Evolutionary conservation across 2,113 vertebrate species (phyloP).

Genomic region (Piprites chloris): DNA sequence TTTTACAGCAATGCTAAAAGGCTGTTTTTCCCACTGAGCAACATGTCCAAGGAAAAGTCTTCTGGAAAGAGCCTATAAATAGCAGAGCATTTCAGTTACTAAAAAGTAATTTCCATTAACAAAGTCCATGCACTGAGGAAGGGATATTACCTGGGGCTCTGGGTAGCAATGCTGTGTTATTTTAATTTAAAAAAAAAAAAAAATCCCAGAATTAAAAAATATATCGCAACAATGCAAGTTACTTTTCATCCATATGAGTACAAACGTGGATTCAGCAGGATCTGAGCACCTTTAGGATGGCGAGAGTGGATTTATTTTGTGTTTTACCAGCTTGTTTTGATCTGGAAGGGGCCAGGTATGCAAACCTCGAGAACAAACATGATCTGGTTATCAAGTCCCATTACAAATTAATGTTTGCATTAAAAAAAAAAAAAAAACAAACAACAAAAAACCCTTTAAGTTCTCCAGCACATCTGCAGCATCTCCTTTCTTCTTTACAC

Average conservation of each 20-base stretch:
- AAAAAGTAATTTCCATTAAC: background rate
- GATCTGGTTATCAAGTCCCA: background rate
- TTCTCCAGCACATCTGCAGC: background rate
- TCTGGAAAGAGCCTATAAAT: background rate
- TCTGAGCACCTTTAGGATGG: background rate
- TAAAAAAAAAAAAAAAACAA: background rate
- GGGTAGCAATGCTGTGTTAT: background rate
- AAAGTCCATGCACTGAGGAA: background rate
- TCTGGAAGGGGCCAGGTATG: background rate
- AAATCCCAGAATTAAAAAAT: background rate
- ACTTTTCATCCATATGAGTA: background rate
- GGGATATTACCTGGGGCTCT: background rate
- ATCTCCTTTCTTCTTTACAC: background rate
- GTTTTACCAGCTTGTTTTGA: background rate
- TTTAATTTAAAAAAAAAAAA: background rate
- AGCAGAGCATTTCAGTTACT: background rate
- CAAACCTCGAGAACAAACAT: background rate
- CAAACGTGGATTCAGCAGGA: background rate
- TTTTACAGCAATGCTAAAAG: background rate
- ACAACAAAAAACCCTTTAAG: background rate
- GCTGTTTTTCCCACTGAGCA: background rate
- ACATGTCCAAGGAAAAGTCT: background rate
- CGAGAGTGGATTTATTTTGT: background rate
- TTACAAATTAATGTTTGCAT: background rate
- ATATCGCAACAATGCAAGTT: background rate